A percentile compares a stretch with the other conserved stretches of the same genome.
Conservation (phyloP, 2,113 vertebrate genomes). For the Gasterosteus aculeatus region DNA sequence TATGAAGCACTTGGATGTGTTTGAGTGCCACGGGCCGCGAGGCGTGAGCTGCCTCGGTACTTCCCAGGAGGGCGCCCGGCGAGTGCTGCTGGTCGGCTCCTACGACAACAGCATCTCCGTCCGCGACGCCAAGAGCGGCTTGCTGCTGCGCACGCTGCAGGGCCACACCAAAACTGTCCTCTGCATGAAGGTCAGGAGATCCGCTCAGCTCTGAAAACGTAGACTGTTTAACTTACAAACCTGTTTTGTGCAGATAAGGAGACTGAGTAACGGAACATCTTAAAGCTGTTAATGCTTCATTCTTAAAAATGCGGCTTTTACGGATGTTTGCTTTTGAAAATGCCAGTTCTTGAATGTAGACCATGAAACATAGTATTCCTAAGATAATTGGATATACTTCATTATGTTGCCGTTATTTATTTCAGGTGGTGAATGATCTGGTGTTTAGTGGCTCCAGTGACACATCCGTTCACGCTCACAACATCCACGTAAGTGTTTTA, state of each 20-base stretch:
- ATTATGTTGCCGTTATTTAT: conserved; percentile 14
- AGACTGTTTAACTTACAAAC: not conserved
- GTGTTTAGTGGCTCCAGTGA: conserved; percentile 98
- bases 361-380: not conserved
- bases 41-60: conserved; percentile 94
- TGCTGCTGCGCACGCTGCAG: conserved; percentile 91
- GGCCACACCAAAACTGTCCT: conserved; percentile 96
- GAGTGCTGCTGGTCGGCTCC: conserved; percentile 93
- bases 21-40: conserved; percentile 94
- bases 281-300: not conserved
- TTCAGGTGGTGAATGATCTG: conserved; percentile 95
- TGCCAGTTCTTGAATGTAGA: not conserved
- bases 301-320: not conserved
- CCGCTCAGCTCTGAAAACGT: not conserved
- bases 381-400: not conserved
- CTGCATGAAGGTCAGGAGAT: conserved; percentile 89
- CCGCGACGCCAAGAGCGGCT: conserved; percentile 89
- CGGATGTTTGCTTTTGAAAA: not conserved
- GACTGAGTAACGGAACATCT: not conserved
- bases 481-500: conserved; percentile 90
- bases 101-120: conserved; percentile 97
- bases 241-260: not conserved
- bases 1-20: conserved; percentile 87
- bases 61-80: conserved; percentile 92
- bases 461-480: conserved; percentile 95